A percentile compares a stretch with the other conserved stretches of the same genome.
These are phyloP conservation scores for Lasioglossum leucozonium DNA, from an alignment of 2,888 invertebrate species.

Conservation along the genomic window DNA sequence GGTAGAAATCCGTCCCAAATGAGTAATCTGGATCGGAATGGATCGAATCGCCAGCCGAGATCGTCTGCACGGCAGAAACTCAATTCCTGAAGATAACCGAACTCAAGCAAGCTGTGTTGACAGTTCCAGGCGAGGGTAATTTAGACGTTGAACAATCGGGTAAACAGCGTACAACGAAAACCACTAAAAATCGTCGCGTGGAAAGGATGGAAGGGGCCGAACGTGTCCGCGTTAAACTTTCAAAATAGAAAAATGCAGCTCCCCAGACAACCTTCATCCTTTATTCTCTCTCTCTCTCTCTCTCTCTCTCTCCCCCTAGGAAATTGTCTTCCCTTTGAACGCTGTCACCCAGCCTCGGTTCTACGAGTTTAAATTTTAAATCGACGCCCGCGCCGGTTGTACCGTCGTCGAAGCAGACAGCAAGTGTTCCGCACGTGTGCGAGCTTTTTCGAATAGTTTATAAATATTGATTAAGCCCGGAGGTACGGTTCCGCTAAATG, in stretches of 20 bases:
- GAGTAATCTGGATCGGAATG: not conserved
- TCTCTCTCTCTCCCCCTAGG: not conserved
- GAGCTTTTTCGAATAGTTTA: not conserved
- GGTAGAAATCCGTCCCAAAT: not conserved
- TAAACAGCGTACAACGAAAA: not conserved
- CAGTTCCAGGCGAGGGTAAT: not conserved
- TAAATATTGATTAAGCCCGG: constrained; percentile 23
- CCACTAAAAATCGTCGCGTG: not conserved
- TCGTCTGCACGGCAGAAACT: not conserved
- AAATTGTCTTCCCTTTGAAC: not conserved
- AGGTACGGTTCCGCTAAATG: not conserved
- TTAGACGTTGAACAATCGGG: not conserved
- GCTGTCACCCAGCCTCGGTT: not conserved
- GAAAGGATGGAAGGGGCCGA: not conserved
- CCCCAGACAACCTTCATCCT: not conserved
- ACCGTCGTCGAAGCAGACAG: not conserved
- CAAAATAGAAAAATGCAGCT: not conserved
- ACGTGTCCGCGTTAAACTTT: not conserved
- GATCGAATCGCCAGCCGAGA: not conserved
- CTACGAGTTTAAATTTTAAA: not conserved
- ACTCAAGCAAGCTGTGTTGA: not conserved
- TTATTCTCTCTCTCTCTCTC: not conserved
- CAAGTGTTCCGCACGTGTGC: not conserved
- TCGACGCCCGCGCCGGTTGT: not conserved
- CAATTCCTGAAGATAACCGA: not conserved